phyloP scores from a whole-genome alignment of 1,140 invertebrate species.

The Drosophila kanapiae region DNA sequence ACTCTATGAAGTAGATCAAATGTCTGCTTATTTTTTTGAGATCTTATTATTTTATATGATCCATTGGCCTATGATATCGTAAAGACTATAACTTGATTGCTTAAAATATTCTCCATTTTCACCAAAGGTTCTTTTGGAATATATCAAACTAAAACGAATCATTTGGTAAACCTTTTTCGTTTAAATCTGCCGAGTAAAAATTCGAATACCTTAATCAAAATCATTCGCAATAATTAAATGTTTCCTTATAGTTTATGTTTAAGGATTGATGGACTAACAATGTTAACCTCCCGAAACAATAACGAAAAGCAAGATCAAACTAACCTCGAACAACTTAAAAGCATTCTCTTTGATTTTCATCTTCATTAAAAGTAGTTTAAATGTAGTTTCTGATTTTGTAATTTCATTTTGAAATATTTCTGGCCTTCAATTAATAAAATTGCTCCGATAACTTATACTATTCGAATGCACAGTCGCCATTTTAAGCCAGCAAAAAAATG shows the following conservation, averaged over 20 bases:
- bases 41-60: background rate
- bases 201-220: background rate
- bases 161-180: background rate
- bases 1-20: too few species aligned
- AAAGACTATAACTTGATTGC: background rate
- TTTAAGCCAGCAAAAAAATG: conserved; percentile 32
- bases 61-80: background rate
- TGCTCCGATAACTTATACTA: background rate
- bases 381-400: background rate
- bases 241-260: background rate
- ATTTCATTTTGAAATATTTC: background rate
- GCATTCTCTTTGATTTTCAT: background rate
- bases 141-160: background rate
- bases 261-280: background rate
- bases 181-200: background rate
- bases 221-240: background rate
- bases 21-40: too few species aligned
- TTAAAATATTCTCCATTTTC: background rate
- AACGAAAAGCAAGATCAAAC: background rate
- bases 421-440: background rate
- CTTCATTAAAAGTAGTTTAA: background rate
- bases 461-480: conserved; percentile 51
- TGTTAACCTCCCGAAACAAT: background rate
- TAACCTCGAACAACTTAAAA: background rate
- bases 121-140: too few species aligned